A percentile compares a stretch with the other conserved stretches of the same genome.
phyloP scores from a whole-genome alignment of 2,888 invertebrate species.

The Ichneumoninae sp. region DNA sequence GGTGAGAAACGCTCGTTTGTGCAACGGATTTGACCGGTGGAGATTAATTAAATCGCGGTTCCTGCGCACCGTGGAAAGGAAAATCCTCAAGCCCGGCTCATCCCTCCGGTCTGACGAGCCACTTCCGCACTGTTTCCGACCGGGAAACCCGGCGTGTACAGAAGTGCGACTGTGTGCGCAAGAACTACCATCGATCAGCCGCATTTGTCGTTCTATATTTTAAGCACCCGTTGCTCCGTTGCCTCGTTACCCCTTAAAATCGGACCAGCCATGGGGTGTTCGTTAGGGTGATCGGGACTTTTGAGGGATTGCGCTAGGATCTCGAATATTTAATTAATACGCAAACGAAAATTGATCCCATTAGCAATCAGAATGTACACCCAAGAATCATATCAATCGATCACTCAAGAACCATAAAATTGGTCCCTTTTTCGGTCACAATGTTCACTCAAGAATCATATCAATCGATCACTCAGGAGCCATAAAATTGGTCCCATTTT shows the following conservation, averaged over 20 bases:
- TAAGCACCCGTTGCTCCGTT: background rate
- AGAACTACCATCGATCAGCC: conserved; percentile 6
- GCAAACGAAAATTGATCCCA: background rate
- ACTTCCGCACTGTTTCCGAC: conserved; percentile 1
- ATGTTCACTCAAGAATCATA: background rate
- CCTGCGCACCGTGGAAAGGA: conserved; percentile 24
- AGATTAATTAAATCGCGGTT: conserved; percentile 49
- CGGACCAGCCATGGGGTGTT: background rate
- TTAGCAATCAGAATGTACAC: no score
- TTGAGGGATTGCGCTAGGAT: background rate
- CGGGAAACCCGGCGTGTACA: background rate
- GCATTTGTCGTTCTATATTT: conserved; percentile 15
- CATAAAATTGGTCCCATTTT: no score
- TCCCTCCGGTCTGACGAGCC: conserved; percentile 34
- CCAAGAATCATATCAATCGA: no score
- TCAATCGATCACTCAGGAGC: no score
- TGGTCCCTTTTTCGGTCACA: background rate
- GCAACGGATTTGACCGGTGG: conserved; percentile 18
- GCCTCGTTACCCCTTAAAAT: background rate
- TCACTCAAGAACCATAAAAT: no score
- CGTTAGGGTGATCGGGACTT: background rate
- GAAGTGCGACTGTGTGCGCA: background rate
- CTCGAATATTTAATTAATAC: background rate
- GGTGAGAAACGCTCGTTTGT: conserved; percentile 42
- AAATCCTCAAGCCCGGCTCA: conserved; percentile 35